Conservation (phyloP, 2,888 invertebrate species). For the Conus canariensis region DNA sequence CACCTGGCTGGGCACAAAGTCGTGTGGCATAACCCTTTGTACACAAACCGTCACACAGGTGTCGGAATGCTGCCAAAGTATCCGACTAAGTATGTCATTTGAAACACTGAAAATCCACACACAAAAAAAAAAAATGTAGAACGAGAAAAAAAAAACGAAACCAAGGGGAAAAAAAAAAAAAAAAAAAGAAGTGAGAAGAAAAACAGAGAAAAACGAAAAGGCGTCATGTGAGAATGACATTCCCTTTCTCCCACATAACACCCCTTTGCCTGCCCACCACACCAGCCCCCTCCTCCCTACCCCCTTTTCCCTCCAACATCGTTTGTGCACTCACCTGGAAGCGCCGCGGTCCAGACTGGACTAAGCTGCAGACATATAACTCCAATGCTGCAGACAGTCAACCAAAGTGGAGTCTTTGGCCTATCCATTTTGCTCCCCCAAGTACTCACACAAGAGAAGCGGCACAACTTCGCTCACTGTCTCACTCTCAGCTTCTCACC, state of each 20-base stretch:
- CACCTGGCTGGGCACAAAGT: too few species aligned
- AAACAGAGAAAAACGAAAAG: background rate
- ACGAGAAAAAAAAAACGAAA: background rate
- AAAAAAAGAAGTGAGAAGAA: slow-evolving; percentile 15
- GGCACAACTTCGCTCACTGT: background rate
- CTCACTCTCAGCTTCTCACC: background rate
- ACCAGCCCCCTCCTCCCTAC: background rate
- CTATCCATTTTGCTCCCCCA: background rate
- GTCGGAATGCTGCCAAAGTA: too few species aligned
- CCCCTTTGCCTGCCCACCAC: background rate
- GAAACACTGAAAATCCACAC: too few species aligned
- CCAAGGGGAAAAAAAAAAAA: background rate
- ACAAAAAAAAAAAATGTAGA: too few species aligned
- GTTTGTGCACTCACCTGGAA: slow-evolving; percentile 10
- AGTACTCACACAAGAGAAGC: background rate
- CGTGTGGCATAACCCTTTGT: too few species aligned
- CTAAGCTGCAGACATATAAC: background rate
- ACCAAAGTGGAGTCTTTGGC: background rate
- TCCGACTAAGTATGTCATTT: too few species aligned
- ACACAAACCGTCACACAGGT: too few species aligned
- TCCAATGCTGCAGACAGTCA: slow-evolving; percentile 14
- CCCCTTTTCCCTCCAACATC: background rate
- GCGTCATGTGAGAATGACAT: too few species aligned
- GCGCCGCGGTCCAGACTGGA: background rate
- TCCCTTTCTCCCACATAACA: too few species aligned